These are phyloP conservation scores for Rissa tridactyla DNA, from an alignment of 2,113 vertebrate species.

Conservation along the genomic window DNA sequence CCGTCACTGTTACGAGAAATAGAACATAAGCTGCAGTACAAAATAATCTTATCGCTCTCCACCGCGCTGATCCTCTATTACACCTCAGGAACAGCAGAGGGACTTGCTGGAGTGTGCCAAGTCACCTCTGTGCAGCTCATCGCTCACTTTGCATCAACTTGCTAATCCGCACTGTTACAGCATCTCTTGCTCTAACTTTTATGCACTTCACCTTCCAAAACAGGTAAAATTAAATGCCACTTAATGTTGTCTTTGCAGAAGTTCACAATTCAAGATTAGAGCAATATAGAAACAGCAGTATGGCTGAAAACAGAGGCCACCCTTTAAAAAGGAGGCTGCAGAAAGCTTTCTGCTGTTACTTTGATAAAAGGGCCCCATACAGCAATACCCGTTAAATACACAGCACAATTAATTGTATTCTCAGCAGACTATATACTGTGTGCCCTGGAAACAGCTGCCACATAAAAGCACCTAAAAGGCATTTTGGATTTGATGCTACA, in stretches of 20 bases:
- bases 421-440: neutral
- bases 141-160: neutral
- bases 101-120: neutral
- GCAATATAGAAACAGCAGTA: neutral
- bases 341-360: neutral
- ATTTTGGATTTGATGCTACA: neutral
- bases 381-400: neutral
- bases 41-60: neutral
- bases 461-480: neutral
- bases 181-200: neutral
- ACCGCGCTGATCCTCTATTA: neutral
- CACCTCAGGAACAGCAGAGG: neutral
- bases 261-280: neutral
- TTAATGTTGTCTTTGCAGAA: neutral
- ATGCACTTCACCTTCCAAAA: neutral
- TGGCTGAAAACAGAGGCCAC: neutral
- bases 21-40: neutral
- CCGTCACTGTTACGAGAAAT: neutral
- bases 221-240: neutral
- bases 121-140: neutral
- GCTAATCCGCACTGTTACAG: fast-evolving
- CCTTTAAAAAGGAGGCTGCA: neutral
- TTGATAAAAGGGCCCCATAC: neutral
- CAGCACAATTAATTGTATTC: neutral
- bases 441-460: neutral